phyloP scores from a whole-genome alignment of 2,113 vertebrate species.

The Tyto alba region DNA sequence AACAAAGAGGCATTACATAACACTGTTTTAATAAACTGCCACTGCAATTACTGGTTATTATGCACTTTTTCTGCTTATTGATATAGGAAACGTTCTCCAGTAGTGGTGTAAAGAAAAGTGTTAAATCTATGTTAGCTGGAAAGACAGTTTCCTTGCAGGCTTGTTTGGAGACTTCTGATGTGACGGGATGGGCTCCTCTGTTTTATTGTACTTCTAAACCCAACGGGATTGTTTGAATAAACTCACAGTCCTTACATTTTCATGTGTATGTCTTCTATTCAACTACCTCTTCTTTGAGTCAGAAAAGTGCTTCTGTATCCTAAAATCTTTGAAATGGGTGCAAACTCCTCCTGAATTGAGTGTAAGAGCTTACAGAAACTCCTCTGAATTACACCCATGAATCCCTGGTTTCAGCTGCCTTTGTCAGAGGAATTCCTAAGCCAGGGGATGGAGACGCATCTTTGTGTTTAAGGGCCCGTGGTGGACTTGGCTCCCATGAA shows the following conservation, averaged over 20 bases:
- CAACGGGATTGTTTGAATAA: background rate
- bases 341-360: background rate
- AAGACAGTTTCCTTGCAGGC: background rate
- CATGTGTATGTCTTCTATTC: no score
- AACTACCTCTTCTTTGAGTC: background rate
- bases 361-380: background rate
- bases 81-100: background rate
- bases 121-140: background rate
- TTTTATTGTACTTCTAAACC: no score
- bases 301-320: no score
- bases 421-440: no score
- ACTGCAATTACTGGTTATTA: background rate
- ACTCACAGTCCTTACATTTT: no score
- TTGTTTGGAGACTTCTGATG: background rate
- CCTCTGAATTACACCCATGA: background rate
- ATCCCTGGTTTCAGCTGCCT: background rate
- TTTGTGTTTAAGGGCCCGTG: no score
- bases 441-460: background rate
- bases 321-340: background rate
- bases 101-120: background rate
- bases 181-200: background rate
- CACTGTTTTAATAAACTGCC: background rate
- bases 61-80: background rate
- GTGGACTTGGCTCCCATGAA: no score
- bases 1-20: background rate